phyloP scores from a whole-genome alignment of 2,888 invertebrate genomes.

The Pocota personata region DNA sequence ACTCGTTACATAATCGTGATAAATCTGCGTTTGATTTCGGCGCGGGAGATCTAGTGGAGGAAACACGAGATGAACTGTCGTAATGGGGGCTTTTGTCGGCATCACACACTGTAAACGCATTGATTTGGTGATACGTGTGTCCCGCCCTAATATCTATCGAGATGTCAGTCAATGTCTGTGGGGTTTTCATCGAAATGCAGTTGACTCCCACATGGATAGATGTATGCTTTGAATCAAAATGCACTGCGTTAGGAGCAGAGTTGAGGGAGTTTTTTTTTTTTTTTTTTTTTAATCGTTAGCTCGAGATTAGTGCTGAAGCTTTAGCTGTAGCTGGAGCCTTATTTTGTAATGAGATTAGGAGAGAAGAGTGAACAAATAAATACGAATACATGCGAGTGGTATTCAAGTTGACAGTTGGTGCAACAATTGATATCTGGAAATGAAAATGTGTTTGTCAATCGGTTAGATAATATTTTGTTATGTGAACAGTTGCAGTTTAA shows the following conservation, averaged over 20 bases:
- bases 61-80: constrained; percentile 63
- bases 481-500: constrained; percentile 4
- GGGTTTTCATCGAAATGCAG: constrained; percentile 43
- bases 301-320: constrained; percentile 39
- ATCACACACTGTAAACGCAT: constrained; percentile 31
- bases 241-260: constrained; percentile 19
- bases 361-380: constrained; percentile 11
- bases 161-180: constrained; percentile 67
- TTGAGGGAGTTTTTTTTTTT: constrained; percentile 18
- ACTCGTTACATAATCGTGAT: constrained; percentile 45
- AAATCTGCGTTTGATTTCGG: constrained; percentile 58
- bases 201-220: constrained; percentile 59
- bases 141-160: constrained; percentile 72
- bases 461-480: constrained; percentile 16
- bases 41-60: constrained; percentile 19
- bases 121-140: constrained; percentile 49
- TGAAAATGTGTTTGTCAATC: constrained; percentile 30
- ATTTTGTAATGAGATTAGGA: constrained; percentile 62
- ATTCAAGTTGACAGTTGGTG: constrained; percentile 45
- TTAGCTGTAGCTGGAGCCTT: constrained; percentile 15
- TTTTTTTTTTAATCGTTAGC: constrained; percentile 18
- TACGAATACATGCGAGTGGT: background rate
- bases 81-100: constrained; percentile 67
- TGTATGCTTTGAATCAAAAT: constrained; percentile 27
- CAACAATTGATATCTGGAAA: constrained; percentile 43